Evolutionary conservation across 2,797 vertebrate species (phyloP).

Genomic region (Aphelocoma californica): DNA sequence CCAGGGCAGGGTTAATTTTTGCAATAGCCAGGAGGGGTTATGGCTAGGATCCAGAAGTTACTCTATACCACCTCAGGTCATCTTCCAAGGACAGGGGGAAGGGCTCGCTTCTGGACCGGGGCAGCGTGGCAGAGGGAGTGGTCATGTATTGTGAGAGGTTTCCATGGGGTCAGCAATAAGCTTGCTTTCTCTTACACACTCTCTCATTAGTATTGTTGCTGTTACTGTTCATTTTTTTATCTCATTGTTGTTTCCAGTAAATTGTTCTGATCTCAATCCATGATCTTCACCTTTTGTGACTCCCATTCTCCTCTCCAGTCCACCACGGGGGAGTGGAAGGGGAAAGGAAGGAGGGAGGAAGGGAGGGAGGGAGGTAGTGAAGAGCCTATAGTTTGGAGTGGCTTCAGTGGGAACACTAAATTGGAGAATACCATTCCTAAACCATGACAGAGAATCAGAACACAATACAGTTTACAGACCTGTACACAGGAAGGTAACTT

Average conservation of each 20-base stretch:
- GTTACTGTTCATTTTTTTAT: background rate
- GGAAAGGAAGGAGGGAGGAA: background rate
- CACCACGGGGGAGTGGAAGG: background rate
- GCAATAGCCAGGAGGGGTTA: background rate
- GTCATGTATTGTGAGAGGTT: background rate
- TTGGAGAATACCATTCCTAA: background rate
- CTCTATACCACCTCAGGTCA: background rate
- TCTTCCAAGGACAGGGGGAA: background rate
- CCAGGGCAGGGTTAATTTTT: background rate
- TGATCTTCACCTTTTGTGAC: background rate
- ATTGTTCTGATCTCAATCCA: background rate
- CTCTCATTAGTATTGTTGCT: background rate
- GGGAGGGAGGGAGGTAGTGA: background rate
- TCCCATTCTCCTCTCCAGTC: background rate
- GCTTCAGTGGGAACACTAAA: background rate
- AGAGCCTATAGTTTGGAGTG: background rate
- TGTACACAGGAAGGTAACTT: background rate
- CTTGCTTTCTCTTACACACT: background rate
- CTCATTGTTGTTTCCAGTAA: background rate
- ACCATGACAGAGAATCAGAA: background rate
- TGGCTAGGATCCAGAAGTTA: background rate
- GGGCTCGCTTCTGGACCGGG: background rate
- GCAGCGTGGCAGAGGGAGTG: background rate
- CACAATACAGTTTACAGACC: conserved; percentile 15
- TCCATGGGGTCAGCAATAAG: background rate